phyloP scores from a whole-genome alignment of 2,888 invertebrate species.

The Cerastoderma edule region DNA sequence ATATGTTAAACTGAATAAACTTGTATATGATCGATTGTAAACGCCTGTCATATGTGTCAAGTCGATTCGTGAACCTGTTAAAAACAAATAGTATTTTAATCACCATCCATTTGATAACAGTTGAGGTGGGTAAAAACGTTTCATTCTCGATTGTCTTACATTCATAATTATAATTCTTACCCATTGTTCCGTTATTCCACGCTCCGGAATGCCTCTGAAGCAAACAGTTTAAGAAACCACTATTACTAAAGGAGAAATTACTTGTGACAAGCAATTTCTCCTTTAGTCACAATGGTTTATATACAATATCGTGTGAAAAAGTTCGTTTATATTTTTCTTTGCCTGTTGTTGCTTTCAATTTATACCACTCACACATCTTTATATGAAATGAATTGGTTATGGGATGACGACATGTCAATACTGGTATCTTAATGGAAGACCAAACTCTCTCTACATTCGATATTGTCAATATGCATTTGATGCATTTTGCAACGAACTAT shows the following conservation, averaged over 20 bases:
- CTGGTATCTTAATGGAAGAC: not conserved
- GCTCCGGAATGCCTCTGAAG: not conserved
- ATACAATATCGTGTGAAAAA: not conserved
- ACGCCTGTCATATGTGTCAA: too few relatives aligned
- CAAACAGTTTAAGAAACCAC: not conserved
- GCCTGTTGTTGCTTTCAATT: not conserved
- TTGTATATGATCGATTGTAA: too few relatives aligned
- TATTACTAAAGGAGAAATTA: not conserved
- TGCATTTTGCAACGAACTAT: too few relatives aligned
- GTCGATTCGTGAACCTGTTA: too few relatives aligned
- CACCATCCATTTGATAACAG: not conserved
- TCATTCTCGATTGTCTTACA: too few relatives aligned
- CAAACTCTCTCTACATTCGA: not conserved
- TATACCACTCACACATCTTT: not conserved
- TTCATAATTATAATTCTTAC: not conserved
- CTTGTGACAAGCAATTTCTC: constrained; percentile 1
- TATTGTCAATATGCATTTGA: not conserved
- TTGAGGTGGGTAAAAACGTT: not conserved
- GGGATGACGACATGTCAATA: not conserved
- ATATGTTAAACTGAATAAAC: too few relatives aligned
- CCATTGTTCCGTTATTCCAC: not conserved
- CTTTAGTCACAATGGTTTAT: not conserved
- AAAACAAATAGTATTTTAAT: not conserved
- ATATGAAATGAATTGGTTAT: not conserved
- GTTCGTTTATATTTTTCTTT: not conserved